These are phyloP conservation scores for Bothrops jararaca DNA, from an alignment of 2,113 vertebrate species.

Conservation along the genomic window DNA sequence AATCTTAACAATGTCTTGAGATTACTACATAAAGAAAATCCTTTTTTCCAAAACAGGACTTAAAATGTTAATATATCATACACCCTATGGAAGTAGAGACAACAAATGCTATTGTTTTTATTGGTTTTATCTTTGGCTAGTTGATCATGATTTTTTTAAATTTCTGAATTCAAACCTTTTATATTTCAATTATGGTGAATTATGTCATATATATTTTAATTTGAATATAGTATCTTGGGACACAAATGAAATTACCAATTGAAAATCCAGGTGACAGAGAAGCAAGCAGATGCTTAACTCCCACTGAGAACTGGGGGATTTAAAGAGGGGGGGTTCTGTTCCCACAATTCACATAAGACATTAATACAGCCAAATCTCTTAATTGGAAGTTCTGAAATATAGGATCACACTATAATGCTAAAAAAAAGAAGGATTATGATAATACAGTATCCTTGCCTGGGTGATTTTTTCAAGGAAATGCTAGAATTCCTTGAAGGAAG, in stretches of 20 bases:
- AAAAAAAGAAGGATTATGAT: neutral
- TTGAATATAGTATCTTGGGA: neutral
- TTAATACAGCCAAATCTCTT: neutral
- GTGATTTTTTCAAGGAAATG: neutral
- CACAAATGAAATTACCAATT: neutral
- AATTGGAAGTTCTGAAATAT: neutral
- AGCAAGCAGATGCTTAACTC: neutral
- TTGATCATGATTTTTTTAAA: neutral
- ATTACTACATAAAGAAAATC: neutral
- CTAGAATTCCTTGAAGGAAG: neutral
- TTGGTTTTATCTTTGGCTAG: neutral
- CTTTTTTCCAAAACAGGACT: neutral
- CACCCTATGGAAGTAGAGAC: neutral
- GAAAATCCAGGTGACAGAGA: neutral
- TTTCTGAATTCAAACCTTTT: neutral
- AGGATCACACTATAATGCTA: neutral
- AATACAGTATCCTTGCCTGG: neutral
- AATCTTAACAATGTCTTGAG: neutral
- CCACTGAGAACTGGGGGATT: neutral
- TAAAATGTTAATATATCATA: neutral
- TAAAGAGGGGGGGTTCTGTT: neutral
- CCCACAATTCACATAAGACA: neutral
- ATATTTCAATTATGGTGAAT: neutral
- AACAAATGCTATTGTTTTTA: neutral
- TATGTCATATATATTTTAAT: neutral